These are phyloP conservation scores for Aethes cnicana DNA, from an alignment of 2,888 invertebrate genomes.

Conservation along the genomic window DNA sequence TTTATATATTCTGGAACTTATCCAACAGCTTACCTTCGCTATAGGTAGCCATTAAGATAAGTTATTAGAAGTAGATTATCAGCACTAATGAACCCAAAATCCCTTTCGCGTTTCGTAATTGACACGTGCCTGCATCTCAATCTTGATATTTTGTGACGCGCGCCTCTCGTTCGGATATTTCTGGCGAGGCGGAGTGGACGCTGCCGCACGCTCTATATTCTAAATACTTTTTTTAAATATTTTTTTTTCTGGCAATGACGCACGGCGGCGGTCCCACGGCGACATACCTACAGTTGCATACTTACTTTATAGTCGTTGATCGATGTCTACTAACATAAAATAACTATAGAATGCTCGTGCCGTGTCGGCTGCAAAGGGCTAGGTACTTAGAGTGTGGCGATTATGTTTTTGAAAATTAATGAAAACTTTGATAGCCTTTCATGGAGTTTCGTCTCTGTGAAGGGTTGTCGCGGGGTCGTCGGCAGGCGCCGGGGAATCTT, in stretches of 20 bases:
- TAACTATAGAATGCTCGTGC: slow-evolving; percentile 69
- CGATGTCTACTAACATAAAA: slow-evolving; percentile 81
- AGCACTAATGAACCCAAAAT: slow-evolving; percentile 28
- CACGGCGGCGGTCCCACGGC: slow-evolving; percentile 67
- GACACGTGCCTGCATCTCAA: slow-evolving; percentile 49
- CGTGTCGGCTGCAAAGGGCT: slow-evolving; percentile 70
- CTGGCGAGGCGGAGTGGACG: slow-evolving; percentile 57
- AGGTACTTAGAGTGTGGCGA: slow-evolving; percentile 70
- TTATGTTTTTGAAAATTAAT: slow-evolving; percentile 49
- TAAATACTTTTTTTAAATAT: slow-evolving; percentile 53
- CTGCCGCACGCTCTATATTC: slow-evolving; percentile 54
- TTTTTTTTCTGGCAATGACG: slow-evolving; percentile 67
- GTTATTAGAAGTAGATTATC: slow-evolving; percentile 29
- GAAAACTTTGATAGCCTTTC: slow-evolving; percentile 51
- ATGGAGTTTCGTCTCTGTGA: slow-evolving; percentile 42
- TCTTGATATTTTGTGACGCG: slow-evolving; percentile 53
- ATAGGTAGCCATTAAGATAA: slow-evolving; percentile 24
- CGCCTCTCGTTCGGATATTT: slow-evolving; percentile 72
- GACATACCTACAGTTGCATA: slow-evolving; percentile 55
- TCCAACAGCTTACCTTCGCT: slow-evolving; percentile 23
- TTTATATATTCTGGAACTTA: slow-evolving; percentile 24
- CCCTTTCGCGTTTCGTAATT: slow-evolving; percentile 46
- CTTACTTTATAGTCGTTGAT: slow-evolving; percentile 65
- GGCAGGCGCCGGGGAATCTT: slow-evolving; percentile 38
- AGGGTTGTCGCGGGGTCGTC: slow-evolving; percentile 49